phyloP scores from a whole-genome alignment of 2,888 invertebrate species.

The Hirudinaria manillensis region DNA sequence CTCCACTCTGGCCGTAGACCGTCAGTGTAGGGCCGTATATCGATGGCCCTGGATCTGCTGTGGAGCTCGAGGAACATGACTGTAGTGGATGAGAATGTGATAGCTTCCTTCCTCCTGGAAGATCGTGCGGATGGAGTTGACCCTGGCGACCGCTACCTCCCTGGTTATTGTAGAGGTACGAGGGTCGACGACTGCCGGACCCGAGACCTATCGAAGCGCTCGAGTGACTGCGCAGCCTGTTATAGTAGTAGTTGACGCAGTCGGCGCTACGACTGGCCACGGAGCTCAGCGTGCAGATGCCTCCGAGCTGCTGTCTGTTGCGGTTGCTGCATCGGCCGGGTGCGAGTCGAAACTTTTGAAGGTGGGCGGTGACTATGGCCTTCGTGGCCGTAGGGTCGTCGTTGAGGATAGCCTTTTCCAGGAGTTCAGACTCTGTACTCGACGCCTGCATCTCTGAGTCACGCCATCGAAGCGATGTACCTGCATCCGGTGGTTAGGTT shows the following conservation, averaged over 20 bases:
- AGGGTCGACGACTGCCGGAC: slow-evolving; percentile 15
- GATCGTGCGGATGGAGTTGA: background rate
- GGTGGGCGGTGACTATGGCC: slow-evolving; percentile 1
- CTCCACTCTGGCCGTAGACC: slow-evolving; percentile 20
- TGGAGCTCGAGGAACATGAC: slow-evolving; percentile 14
- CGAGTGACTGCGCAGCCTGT: slow-evolving; percentile 33
- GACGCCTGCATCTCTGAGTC: slow-evolving; percentile 1
- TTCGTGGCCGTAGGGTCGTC: slow-evolving; percentile 19
- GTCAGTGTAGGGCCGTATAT: slow-evolving; percentile 25
- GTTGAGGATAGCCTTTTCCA: slow-evolving; percentile 30
- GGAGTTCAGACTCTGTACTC: slow-evolving; percentile 11
- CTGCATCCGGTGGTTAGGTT: background rate
- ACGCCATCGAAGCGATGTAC: background rate
- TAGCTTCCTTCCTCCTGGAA: slow-evolving; percentile 29
- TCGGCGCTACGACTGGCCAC: slow-evolving; percentile 25
- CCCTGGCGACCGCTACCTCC: background rate
- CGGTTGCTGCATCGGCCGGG: slow-evolving; percentile 4
- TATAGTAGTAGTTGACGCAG: slow-evolving; percentile 30
- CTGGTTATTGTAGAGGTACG: slow-evolving; percentile 14
- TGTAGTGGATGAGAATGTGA: slow-evolving; percentile 33
- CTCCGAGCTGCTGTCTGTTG: background rate
- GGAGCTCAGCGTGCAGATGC: slow-evolving; percentile 11
- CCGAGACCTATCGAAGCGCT: slow-evolving; percentile 32
- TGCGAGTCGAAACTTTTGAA: slow-evolving; percentile 17
- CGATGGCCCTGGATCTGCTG: background rate